Conservation (phyloP, 2,888 invertebrate genomes). For the Patella caerulea region DNA sequence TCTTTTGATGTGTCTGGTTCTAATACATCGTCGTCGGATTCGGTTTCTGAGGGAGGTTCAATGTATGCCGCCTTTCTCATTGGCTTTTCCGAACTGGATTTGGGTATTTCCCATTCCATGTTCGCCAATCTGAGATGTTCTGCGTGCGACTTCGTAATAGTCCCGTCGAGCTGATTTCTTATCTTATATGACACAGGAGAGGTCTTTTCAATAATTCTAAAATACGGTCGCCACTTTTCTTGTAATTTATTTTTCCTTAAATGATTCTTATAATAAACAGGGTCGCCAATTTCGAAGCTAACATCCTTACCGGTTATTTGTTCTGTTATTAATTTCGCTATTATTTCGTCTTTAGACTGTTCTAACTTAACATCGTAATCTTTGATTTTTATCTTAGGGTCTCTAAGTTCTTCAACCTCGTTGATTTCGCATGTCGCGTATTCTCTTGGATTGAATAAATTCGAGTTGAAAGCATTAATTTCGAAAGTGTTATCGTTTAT, state of each 20-base stretch:
- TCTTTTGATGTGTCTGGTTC: background rate
- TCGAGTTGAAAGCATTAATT: too few species aligned
- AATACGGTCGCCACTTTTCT: slow-evolving; percentile 37
- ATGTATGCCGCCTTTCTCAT: slow-evolving; percentile 18
- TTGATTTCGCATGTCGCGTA: too few species aligned
- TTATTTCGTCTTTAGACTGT: too few species aligned
- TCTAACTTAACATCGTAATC: too few species aligned
- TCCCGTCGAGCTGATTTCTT: slow-evolving; percentile 13
- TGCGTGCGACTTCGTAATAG: slow-evolving; percentile 19
- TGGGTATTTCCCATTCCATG: slow-evolving; percentile 25
- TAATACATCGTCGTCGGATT: background rate
- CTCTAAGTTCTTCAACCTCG: too few species aligned
- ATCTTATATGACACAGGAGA: slow-evolving; percentile 26
- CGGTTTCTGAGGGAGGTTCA: slow-evolving; percentile 13
- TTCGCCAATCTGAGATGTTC: slow-evolving; percentile 22
- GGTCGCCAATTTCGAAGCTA: slow-evolving; percentile 33
- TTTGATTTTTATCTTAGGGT: too few species aligned
- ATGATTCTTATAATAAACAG: slow-evolving; percentile 35
- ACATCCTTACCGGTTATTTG: slow-evolving; percentile 29
- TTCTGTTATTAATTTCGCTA: too few species aligned
- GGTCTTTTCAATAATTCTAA: slow-evolving; percentile 33
- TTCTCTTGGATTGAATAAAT: too few species aligned
- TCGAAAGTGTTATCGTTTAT: too few species aligned
- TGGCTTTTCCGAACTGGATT: background rate
- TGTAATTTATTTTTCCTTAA: slow-evolving; percentile 30